These are phyloP conservation scores for Protula sp. DNA, from an alignment of 2,888 invertebrate species.

Conservation along the genomic window DNA sequence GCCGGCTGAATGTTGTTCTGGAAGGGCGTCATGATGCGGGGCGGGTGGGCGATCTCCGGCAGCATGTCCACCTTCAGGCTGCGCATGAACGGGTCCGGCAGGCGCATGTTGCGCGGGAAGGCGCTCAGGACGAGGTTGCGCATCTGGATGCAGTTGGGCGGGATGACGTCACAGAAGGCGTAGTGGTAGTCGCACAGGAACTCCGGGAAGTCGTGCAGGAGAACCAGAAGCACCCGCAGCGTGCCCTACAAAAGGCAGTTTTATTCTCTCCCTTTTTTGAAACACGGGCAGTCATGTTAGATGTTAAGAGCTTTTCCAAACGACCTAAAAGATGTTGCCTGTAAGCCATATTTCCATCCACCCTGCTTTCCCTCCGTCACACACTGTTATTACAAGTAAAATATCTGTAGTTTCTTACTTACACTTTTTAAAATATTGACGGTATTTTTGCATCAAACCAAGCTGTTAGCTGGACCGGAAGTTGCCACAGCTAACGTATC, in stretches of 20 bases:
- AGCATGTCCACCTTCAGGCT: conserved; percentile 85
- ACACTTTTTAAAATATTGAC: no score
- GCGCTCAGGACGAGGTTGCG: conserved; percentile 95
- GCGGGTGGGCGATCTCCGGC: conserved; percentile 80
- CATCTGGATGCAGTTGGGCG: conserved; percentile 98
- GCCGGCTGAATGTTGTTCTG: conserved; percentile 78
- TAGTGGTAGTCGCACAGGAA: conserved; percentile 99
- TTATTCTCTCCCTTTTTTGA: no score
- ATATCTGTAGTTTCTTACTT: no score
- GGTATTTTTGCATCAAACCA: no score
- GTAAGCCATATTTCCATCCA: no score
- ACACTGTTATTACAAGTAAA: no score
- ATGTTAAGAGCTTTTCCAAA: no score
- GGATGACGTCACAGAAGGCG: conserved; percentile 97
- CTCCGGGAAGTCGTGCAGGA: conserved; percentile 98
- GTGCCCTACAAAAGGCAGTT: conserved; percentile 59
- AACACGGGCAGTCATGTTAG: no score
- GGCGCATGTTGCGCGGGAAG: conserved; percentile 93
- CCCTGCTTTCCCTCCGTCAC: no score
- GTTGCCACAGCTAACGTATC: no score
- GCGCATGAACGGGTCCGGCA: conserved; percentile 98
- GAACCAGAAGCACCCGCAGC: conserved; percentile 83
- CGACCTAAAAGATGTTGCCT: no score
- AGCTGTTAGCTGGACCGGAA: no score
- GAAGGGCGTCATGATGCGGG: conserved; percentile 84